Evolutionary conservation across 2,113 vertebrate genomes (phyloP).

Genomic region (Ptychochromis oligacanthus): DNA sequence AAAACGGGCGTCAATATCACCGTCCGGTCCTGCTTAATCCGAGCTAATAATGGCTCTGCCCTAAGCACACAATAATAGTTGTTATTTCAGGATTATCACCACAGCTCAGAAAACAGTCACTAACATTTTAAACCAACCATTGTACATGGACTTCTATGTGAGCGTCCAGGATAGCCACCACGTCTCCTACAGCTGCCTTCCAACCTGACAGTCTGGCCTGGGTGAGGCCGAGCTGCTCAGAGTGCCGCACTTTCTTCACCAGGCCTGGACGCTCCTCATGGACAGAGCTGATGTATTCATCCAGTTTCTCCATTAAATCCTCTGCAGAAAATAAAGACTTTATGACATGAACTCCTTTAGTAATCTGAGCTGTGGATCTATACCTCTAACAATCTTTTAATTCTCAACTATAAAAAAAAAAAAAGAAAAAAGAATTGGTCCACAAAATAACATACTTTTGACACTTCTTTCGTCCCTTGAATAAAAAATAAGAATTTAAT

Average conservation of each 20-base stretch:
- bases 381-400: neutral
- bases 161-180: slow-evolving; percentile 84
- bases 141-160: slow-evolving; percentile 82
- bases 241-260: slow-evolving; percentile 73
- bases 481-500: neutral
- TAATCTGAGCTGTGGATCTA: neutral
- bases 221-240: slow-evolving; percentile 77
- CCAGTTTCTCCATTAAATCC: slow-evolving; percentile 68
- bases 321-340: slow-evolving; percentile 45
- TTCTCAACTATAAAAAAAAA: neutral
- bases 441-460: neutral
- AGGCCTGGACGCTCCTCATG: slow-evolving; percentile 57
- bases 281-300: slow-evolving; percentile 63
- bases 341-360: neutral
- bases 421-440: neutral
- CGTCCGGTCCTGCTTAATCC: slow-evolving; percentile 76
- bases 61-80: slow-evolving; percentile 38
- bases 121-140: slow-evolving; percentile 60
- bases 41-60: slow-evolving; percentile 78
- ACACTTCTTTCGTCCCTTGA: neutral
- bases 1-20: slow-evolving; percentile 78
- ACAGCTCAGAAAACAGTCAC: neutral
- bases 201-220: slow-evolving; percentile 79
- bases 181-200: slow-evolving; percentile 75
- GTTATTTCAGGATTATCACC: neutral